Base-by-base conservation (phyloP, 2,888 invertebrate genomes). In the Caenorhabditis sinica region DNA sequence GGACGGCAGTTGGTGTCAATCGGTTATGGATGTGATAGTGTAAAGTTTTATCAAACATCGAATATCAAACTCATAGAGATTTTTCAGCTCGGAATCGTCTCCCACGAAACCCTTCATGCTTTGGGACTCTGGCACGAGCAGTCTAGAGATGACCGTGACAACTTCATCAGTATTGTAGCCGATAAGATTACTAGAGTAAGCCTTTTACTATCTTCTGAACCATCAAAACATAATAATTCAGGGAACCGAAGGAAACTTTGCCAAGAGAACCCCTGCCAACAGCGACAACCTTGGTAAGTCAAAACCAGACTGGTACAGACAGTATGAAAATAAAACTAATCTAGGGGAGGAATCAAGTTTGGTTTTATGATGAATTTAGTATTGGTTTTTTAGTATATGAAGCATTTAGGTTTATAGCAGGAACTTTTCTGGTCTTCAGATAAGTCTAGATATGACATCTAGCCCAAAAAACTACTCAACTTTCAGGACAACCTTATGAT, bases 71-170 rank as follows among this genome's bases (percentile, higher is more conserved):
- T n/a, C 11, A 20, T 69, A 56, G 23, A 2, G 15, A 8, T 25
- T 65, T 84, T 90, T 83, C 77, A 91, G 90, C 33, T 87, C 58
- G 91, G 91, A 63, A 90, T 91, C 66, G 86, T 91, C 13, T 87
- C 91, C 13, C 91, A 91, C 68, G 91, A 91, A 76, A 89, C 90
- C 0, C 86, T 90, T 1, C 91, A 91, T 65, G 90, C 91, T 0
- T 75, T 91, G 28, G 90, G 91, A 17, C 83, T 92, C 17, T 92
- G 92, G 92, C 92, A 92, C 72, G 92, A 92, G 80, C 92, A 92
- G 79, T 91, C 91, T 1, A 61, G 92, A 61, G 83, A 86, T 56
- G 92, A 92, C 71, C 75, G 92, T 8, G 92, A 92, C 83, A 77
- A 80, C 58, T 90, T 82, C 83, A 86, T 91, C 40, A 84, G 68